These are phyloP conservation scores for Stegophylla sp. DNA, from an alignment of 2,888 invertebrate genomes.

Conservation along the genomic window DNA sequence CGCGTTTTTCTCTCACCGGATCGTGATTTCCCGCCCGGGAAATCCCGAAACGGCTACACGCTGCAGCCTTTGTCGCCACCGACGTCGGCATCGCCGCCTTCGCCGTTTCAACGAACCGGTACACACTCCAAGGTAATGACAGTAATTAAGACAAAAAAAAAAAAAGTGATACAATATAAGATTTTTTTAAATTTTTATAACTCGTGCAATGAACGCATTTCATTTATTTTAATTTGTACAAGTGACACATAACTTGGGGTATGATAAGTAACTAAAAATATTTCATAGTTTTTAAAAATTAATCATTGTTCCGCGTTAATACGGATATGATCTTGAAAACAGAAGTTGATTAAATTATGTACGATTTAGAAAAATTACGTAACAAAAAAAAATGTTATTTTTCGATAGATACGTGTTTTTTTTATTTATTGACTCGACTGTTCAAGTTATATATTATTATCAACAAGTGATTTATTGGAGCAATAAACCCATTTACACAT, in stretches of 20 bases:
- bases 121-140: conserved; percentile 16
- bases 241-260: too few relatives aligned
- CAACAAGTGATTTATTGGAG: conserved; percentile 5
- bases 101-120: conserved; percentile 15
- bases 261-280: too few relatives aligned
- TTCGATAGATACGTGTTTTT: too few relatives aligned
- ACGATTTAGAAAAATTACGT: too few relatives aligned
- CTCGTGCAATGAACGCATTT: too few relatives aligned
- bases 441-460: background rate
- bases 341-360: background rate
- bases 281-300: too few relatives aligned
- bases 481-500: background rate
- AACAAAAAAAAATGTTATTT: too few relatives aligned
- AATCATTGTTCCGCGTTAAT: background rate
- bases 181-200: too few relatives aligned
- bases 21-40: conserved; percentile 7
- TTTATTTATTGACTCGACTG: background rate
- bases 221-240: too few relatives aligned
- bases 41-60: conserved; percentile 38
- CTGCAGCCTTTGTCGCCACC: conserved; percentile 41
- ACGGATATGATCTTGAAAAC: background rate
- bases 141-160: background rate
- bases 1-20: background rate
- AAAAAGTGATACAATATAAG: background rate
- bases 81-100: conserved; percentile 17